Conservation (phyloP, 2,797 vertebrate species). For the Choloepus didactylus region DNA sequence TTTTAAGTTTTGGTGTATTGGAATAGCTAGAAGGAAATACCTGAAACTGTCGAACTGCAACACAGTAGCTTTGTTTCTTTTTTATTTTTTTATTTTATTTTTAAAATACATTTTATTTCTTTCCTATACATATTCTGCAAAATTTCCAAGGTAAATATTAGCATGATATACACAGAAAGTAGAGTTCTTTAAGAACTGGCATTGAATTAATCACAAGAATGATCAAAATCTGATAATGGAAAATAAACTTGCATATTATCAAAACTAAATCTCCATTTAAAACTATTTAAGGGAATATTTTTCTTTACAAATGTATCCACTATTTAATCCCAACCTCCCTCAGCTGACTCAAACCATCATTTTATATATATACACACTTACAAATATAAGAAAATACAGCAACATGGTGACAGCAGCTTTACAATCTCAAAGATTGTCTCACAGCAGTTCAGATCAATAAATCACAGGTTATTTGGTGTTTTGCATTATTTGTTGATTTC, state of each 20-base stretch:
- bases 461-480: accelerated
- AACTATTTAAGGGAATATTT: background rate
- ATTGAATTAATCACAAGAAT: background rate
- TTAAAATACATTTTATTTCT: slow-evolving; percentile 78
- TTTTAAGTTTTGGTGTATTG: no score
- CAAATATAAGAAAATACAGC: background rate
- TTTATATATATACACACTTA: accelerated
- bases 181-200: slow-evolving; percentile 18
- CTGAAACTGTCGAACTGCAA: no score
- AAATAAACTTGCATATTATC: background rate
- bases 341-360: no score
- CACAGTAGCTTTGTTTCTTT: no score
- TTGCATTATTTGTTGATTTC: background rate
- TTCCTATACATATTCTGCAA: background rate
- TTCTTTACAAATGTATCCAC: background rate
- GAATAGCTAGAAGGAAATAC: no score
- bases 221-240: background rate
- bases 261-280: background rate
- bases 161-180: background rate
- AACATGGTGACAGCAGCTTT: background rate
- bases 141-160: background rate
- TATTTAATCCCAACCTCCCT: accelerated
- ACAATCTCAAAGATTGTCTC: no score
- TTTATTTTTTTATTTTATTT: background rate
- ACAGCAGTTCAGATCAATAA: background rate